Conservation (phyloP, 37 sponge, comb jelly and placozoan species). For the Dysidea cf. avara region DNA sequence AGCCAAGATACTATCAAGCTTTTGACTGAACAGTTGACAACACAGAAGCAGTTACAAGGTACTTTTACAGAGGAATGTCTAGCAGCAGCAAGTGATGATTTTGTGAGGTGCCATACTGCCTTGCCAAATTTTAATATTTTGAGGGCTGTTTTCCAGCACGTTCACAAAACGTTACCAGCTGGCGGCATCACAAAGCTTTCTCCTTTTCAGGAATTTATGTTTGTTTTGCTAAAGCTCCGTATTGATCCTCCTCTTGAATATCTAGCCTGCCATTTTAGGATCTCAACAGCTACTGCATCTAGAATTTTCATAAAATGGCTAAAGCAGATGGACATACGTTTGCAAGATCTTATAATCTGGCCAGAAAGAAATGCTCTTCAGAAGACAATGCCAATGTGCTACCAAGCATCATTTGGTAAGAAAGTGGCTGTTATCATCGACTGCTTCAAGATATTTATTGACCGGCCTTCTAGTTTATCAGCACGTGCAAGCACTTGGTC, state of each 20-base stretch:
- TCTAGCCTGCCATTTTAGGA: constrained; percentile 19
- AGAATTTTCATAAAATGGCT: constrained; percentile 11
- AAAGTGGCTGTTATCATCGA: constrained; percentile 18
- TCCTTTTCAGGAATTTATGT: constrained; percentile 37
- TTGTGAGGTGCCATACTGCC: too few species aligned
- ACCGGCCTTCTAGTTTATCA: constrained; percentile 35
- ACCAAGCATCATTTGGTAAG: neutral
- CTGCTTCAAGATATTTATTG: constrained; percentile 41
- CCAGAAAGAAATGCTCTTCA: too few species aligned
- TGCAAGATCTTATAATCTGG: neutral
- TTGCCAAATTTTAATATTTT: too few species aligned
- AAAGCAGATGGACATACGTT: neutral
- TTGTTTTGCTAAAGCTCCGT: constrained; percentile 37
- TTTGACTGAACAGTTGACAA: too few species aligned
- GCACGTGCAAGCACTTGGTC: constrained; percentile 48
- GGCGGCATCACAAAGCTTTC: neutral
- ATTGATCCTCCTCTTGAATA: constrained; percentile 4
- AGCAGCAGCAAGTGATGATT: too few species aligned
- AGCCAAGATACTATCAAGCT: too few species aligned
- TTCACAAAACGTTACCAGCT: too few species aligned
- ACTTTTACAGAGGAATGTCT: too few species aligned
- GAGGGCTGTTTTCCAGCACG: too few species aligned
- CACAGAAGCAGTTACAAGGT: too few species aligned
- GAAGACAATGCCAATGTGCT: too few species aligned
- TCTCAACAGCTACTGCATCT: constrained; percentile 5